These are phyloP conservation scores for Gambusia affinis DNA, from an alignment of 2,113 vertebrate genomes.

Conservation along the genomic window DNA sequence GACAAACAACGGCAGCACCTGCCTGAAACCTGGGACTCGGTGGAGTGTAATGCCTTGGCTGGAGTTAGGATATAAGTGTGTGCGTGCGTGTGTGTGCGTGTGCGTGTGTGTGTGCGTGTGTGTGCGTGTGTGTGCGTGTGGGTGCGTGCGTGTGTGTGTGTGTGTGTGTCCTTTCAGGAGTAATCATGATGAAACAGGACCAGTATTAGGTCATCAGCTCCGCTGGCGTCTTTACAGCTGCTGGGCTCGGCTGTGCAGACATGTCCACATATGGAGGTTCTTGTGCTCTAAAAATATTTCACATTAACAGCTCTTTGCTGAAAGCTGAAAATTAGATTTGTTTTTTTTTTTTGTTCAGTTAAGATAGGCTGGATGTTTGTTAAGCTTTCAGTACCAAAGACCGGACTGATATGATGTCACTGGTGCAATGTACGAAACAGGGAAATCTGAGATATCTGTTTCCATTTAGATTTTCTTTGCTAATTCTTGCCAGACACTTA, in stretches of 20 bases:
- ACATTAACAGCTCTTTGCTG: conserved; percentile 24
- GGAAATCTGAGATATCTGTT: background rate
- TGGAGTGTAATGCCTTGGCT: conserved; percentile 67
- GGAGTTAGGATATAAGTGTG: conserved; percentile 19
- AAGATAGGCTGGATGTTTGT: conserved; percentile 1
- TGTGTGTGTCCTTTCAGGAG: conserved; percentile 57
- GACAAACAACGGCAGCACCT: conserved; percentile 76
- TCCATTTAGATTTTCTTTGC: background rate
- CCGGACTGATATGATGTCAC: background rate
- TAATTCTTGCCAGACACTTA: background rate
- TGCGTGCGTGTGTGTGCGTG: conserved; percentile 48
- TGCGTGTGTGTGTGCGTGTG: background rate
- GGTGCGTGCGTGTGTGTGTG: conserved; percentile 5
- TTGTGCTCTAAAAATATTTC: conserved; percentile 52
- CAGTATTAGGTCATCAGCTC: conserved; percentile 72
- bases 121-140: conserved; percentile 49
- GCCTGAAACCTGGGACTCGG: conserved; percentile 65
- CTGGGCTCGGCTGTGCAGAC: conserved; percentile 65
- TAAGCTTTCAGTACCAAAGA: background rate
- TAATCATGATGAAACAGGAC: conserved; percentile 74
- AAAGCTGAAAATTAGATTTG: conserved; percentile 33
- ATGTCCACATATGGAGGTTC: conserved; percentile 76
- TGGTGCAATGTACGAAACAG: background rate
- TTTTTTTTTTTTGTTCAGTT: background rate
- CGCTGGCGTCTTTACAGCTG: conserved; percentile 68